Evolutionary conservation across 2,797 vertebrate species (phyloP).

Genomic region (Cryptoprocta ferox): DNA sequence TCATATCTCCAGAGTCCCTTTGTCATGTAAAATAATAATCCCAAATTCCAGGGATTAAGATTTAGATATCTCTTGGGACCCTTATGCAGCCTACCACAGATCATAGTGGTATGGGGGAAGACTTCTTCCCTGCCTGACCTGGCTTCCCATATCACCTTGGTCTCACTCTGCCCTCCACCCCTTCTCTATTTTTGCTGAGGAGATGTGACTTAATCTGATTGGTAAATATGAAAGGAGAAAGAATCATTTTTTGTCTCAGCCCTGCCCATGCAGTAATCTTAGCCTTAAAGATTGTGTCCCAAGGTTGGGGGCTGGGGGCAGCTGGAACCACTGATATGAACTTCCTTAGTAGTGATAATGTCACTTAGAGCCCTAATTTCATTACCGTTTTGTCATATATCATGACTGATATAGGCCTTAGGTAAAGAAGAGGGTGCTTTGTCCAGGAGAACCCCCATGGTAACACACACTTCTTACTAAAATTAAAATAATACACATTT

Average conservation of each 20-base stretch:
- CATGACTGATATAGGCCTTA: not conserved
- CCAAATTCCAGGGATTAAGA: not conserved
- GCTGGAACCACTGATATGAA: not conserved
- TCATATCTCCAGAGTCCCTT: not conserved
- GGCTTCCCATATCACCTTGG: not conserved
- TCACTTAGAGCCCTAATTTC: not conserved
- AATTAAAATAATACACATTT: not conserved
- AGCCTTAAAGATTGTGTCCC: not conserved
- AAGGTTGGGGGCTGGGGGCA: not conserved
- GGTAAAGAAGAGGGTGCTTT: not conserved
- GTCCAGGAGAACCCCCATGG: not conserved
- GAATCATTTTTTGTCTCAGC: not conserved
- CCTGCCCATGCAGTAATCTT: not conserved
- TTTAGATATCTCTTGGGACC: not conserved
- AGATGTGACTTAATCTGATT: not conserved
- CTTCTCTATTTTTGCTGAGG: too few relatives aligned
- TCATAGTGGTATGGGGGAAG: too few relatives aligned
- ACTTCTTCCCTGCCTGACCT: not conserved
- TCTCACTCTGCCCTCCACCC: not conserved
- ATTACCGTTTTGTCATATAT: not conserved
- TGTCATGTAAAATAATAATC: not conserved
- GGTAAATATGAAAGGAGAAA: not conserved
- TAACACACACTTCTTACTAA: not conserved
- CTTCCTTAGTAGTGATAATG: not conserved
- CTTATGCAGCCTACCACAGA: not conserved